A percentile compares a stretch with the other conserved stretches of the same genome.
Conservation (phyloP, 2,113 vertebrate genomes). For the Apodemus sylvaticus region DNA sequence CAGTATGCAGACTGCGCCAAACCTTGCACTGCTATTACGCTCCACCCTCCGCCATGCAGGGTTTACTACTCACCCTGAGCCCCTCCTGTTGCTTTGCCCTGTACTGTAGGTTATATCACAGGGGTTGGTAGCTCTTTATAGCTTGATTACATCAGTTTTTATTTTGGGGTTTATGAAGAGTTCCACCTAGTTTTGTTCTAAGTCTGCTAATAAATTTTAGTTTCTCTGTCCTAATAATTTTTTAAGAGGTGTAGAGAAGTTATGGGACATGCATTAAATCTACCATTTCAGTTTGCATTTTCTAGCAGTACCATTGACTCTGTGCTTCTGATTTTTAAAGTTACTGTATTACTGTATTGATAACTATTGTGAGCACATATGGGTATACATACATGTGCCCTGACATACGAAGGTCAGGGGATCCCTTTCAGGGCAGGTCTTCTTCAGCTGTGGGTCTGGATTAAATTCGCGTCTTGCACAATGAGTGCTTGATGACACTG, state of each 20-base stretch:
- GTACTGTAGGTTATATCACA: background rate
- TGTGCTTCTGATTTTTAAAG: background rate
- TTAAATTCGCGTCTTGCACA: background rate
- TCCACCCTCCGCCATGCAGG: too few species aligned
- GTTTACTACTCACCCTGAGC: too few species aligned
- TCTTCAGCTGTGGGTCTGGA: background rate
- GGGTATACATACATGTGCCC: background rate
- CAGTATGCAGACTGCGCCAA: background rate
- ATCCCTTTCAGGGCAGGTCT: background rate
- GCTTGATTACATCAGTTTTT: background rate
- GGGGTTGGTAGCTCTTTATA: background rate
- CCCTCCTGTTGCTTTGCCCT: background rate
- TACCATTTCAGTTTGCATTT: background rate
- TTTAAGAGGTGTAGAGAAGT: background rate
- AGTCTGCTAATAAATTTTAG: background rate
- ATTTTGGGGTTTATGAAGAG: background rate
- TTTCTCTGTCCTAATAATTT: background rate
- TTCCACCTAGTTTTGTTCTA: background rate
- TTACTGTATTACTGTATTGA: background rate
- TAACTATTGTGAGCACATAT: background rate
- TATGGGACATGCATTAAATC: background rate
- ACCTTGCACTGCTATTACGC: background rate
- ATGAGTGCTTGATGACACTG: background rate
- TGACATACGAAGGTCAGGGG: background rate
- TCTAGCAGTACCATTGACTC: background rate